These are phyloP conservation scores for Apotomis turbidana DNA, from an alignment of 2,888 invertebrate species.

Conservation along the genomic window DNA sequence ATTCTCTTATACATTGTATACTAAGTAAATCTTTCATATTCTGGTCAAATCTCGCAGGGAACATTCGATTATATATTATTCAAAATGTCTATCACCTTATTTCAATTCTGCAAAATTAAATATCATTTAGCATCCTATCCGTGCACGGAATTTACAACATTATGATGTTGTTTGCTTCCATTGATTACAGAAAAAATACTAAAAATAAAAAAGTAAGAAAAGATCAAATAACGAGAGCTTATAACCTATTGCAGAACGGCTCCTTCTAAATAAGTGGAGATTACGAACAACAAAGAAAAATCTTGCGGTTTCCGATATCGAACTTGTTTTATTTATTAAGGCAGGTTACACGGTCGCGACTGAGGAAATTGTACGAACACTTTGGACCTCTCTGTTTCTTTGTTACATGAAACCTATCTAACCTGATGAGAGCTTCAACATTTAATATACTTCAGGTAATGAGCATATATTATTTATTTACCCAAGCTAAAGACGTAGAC, in stretches of 20 bases:
- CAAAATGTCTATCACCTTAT: too few relatives aligned
- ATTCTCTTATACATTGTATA: too few relatives aligned
- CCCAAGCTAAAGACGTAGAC: too few relatives aligned
- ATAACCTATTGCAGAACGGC: slow-evolving; percentile 24
- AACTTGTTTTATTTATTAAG: slow-evolving; percentile 33
- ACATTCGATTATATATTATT: too few relatives aligned
- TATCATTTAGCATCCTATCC: too few relatives aligned
- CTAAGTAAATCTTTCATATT: too few relatives aligned
- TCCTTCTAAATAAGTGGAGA: slow-evolving; percentile 25
- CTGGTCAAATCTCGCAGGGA: too few relatives aligned
- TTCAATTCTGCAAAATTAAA: too few relatives aligned
- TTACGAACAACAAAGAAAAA: slow-evolving; percentile 28
- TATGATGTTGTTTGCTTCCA: background rate
- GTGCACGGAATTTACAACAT: too few relatives aligned
- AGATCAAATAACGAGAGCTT: slow-evolving; percentile 31
- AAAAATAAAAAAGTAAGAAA: slow-evolving; percentile 16
- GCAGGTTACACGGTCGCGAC: slow-evolving; percentile 7
- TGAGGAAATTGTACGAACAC: slow-evolving; percentile 21
- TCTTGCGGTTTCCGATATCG: slow-evolving; percentile 22
- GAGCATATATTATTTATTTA: too few relatives aligned
- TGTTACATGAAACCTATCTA: slow-evolving; percentile 13
- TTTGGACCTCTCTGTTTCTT: slow-evolving; percentile 17
- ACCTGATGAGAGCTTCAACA: background rate
- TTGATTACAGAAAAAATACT: slow-evolving; percentile 1
- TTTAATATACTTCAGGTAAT: background rate